Percentiles rank a stretch among this genome's conserved stretches.
Conservation (phyloP, 35 echinoderm and acorn worm genomes). For the Diadema setosum region DNA sequence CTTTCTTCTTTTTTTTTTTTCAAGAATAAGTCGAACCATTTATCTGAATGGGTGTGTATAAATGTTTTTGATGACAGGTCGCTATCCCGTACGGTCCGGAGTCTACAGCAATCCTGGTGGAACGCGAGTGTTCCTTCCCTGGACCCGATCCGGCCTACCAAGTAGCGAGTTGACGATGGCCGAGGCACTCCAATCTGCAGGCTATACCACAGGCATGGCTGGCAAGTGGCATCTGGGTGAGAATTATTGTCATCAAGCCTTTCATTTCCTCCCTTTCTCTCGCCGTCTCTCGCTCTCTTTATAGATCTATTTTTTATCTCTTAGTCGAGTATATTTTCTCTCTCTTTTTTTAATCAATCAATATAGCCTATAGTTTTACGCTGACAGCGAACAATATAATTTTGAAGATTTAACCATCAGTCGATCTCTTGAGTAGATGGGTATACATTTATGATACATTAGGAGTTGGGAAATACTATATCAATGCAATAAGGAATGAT, state of each 20-base stretch:
- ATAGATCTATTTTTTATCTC: neutral
- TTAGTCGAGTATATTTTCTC: neutral
- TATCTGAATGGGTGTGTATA: too few species aligned
- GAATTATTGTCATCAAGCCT: neutral
- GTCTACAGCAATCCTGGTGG: neutral
- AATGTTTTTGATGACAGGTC: slow-evolving; percentile 16
- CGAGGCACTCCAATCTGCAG: slow-evolving; percentile 28
- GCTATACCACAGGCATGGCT: slow-evolving; percentile 60
- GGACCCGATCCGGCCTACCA: slow-evolving; percentile 11
- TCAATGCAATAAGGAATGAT: too few species aligned
- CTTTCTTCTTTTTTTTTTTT: too few species aligned
- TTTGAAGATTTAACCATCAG: too few species aligned
- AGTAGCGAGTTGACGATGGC: slow-evolving; percentile 34
- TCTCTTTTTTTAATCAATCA: neutral
- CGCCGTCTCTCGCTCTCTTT: neutral
- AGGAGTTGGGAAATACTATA: too few species aligned
- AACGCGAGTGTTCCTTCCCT: slow-evolving; percentile 30
- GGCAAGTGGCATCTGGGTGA: slow-evolving; percentile 76
- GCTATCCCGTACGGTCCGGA: slow-evolving; percentile 13
- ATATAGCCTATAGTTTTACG: too few species aligned
- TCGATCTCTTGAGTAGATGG: too few species aligned
- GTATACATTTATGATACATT: too few species aligned
- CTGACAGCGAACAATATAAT: too few species aligned
- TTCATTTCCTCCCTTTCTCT: neutral
- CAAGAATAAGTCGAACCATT: too few species aligned